phyloP scores from a whole-genome alignment of 2,888 invertebrate species.

The Lingula anatina region DNA sequence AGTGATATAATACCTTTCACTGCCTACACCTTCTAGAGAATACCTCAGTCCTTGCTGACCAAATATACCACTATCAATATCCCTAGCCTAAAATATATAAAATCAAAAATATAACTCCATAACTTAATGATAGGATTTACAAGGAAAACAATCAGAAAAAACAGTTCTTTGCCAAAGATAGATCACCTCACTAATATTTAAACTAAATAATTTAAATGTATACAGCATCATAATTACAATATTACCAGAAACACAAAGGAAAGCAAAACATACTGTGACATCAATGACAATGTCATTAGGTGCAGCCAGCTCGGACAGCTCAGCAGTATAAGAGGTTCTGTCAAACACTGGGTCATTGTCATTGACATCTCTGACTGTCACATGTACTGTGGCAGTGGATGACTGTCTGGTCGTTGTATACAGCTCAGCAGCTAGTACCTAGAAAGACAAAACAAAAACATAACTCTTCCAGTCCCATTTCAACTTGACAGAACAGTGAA shows the following conservation, averaged over 20 bases:
- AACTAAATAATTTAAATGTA: too few species aligned
- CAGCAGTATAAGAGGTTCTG: background rate
- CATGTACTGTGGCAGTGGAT: constrained; percentile 35
- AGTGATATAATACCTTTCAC: too few species aligned
- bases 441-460: constrained; percentile 6
- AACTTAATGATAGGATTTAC: too few species aligned
- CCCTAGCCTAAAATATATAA: constrained; percentile 72
- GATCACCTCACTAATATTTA: too few species aligned
- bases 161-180: background rate
- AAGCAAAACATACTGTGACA: background rate
- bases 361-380: constrained; percentile 51
- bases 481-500: too few species aligned
- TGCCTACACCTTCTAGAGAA: constrained; percentile 64
- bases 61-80: constrained; percentile 79
- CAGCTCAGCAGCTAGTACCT: constrained; percentile 15
- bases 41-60: constrained; percentile 84
- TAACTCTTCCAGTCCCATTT: too few species aligned
- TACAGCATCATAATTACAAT: too few species aligned
- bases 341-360: constrained; percentile 68
- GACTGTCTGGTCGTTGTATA: constrained; percentile 7
- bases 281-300: background rate
- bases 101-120: too few species aligned
- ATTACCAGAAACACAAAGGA: too few species aligned
- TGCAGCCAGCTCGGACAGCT: background rate
- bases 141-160: too few species aligned